Percentiles rank a stretch among this genome's conserved stretches.
phyloP scores from a whole-genome alignment of 2,888 invertebrate species.

The Epinotia brunnichana region DNA sequence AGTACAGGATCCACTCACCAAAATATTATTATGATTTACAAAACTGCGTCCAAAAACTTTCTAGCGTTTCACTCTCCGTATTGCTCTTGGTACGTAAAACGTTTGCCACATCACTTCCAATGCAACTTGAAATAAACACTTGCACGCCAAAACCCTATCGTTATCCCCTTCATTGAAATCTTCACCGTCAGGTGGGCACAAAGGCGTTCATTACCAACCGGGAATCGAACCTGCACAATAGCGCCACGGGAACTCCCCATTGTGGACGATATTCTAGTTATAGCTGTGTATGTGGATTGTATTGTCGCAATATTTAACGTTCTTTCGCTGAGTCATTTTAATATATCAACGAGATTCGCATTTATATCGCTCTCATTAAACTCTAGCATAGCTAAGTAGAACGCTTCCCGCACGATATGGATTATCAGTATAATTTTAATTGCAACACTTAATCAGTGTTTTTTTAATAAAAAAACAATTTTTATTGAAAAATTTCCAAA shows the following conservation, averaged over 20 bases:
- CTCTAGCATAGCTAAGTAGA: too few species aligned
- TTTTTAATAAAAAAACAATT: too few species aligned
- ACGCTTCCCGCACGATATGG: too few species aligned
- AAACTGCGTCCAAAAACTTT: too few species aligned
- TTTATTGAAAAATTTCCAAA: too few species aligned
- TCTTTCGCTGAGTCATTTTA: not conserved
- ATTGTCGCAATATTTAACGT: constrained; percentile 10
- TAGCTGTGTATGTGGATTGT: constrained; percentile 8
- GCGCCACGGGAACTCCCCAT: constrained; percentile 27
- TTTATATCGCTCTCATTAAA: too few species aligned
- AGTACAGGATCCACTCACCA: too few species aligned
- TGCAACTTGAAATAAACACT: constrained; percentile 17
- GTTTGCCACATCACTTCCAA: not conserved
- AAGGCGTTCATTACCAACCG: constrained; percentile 40
- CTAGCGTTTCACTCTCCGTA: too few species aligned
- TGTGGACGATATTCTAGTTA: constrained; percentile 14
- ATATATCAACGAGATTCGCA: too few species aligned
- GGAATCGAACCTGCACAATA: constrained; percentile 40
- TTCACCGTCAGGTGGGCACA: constrained; percentile 36
- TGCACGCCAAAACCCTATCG: constrained; percentile 11
- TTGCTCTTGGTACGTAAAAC: not conserved
- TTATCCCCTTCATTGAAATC: constrained; percentile 21
- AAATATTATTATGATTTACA: too few species aligned
- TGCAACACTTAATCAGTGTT: too few species aligned
- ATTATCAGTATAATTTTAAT: too few species aligned